Percentiles rank a stretch among this genome's conserved stretches.
Conservation (phyloP, 2,113 vertebrate genomes). For the Pitta sordida region DNA sequence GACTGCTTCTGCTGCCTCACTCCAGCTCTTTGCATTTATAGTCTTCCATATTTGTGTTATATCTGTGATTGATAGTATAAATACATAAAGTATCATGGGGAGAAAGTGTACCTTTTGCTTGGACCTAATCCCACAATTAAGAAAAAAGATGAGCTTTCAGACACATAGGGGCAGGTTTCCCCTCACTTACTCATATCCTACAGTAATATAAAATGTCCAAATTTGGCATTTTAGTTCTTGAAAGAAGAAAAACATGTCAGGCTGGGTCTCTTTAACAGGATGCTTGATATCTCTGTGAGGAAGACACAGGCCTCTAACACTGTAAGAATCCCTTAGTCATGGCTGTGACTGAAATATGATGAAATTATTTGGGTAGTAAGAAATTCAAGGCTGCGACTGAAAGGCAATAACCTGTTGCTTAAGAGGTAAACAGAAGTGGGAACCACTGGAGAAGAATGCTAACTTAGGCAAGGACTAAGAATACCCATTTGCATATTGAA, state of each 20-base stretch:
- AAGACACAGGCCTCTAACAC: not conserved
- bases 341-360: not conserved
- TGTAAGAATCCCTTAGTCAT: not conserved
- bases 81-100: not conserved
- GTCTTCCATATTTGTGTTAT: not conserved
- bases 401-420: not conserved
- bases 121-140: not conserved
- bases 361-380: not conserved
- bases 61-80: not conserved
- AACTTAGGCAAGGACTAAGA: not conserved
- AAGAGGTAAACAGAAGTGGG: not conserved
- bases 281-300: not conserved
- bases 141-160: not conserved
- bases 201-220: not conserved
- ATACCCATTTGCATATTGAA: not conserved
- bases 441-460: not conserved
- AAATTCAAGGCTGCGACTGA: slow-evolving; percentile 13
- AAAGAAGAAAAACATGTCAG: not conserved
- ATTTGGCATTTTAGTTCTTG: not conserved
- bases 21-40: not conserved
- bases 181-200: not conserved
- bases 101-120: not conserved
- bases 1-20: slow-evolving; percentile 11
- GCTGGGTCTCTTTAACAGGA: not conserved
- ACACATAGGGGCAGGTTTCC: not conserved